These are phyloP conservation scores for mouse (Mus musculus) DNA, from an alignment of 2,113 vertebrate species.

Conservation along the genomic window GRCm39 chr17:58993001-58993500, in stretches of 20 bases:
- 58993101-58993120: neutral
- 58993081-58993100: neutral
- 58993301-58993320: neutral
- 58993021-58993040: neutral
- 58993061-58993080: neutral
- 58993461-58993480: neutral
- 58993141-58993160: conserved; percentile 27
- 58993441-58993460: neutral
- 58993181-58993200: conserved; percentile 49
- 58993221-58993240: conserved; percentile 58
- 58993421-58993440: neutral
- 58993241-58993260: conserved; percentile 61
- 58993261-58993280: conserved; percentile 60
- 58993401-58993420: neutral
- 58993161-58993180: neutral
- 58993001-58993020: neutral
- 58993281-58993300: conserved; percentile 49
- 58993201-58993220: conserved; percentile 55
- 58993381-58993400: neutral
- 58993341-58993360: neutral
- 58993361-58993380: neutral
- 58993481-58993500: no score
- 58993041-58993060: neutral
- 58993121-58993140: neutral
- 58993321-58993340: neutral